These are phyloP conservation scores for Vipera ursinii DNA, from an alignment of 2,797 vertebrate species.

Conservation along the genomic window DNA sequence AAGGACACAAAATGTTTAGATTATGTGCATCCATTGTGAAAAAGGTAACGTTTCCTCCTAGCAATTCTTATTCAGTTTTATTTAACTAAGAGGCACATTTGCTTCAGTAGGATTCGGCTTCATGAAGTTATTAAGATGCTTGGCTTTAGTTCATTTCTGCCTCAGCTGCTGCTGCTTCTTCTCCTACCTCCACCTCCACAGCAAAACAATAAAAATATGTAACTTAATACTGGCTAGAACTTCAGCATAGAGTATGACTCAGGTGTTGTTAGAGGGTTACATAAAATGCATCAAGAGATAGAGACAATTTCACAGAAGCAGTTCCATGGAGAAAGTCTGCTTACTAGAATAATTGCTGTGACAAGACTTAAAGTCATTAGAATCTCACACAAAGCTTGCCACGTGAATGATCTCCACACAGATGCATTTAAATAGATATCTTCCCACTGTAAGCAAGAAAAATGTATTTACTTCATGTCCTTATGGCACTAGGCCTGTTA, in stretches of 20 bases:
- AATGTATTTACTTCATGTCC: background rate
- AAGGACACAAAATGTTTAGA: background rate
- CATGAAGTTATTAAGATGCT: background rate
- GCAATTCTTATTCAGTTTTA: background rate
- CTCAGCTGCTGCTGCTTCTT: slow-evolving; percentile 14
- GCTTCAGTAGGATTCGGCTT: background rate
- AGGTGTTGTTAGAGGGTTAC: background rate
- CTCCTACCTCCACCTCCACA: slow-evolving; percentile 9
- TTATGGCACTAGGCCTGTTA: background rate
- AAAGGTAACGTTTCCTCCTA: background rate
- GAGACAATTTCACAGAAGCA: background rate
- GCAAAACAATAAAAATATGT: slow-evolving; percentile 31
- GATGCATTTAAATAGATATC: background rate
- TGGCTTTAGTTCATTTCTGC: slow-evolving; percentile 5
- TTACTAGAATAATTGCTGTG: background rate
- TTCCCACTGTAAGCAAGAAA: background rate
- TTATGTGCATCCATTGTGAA: background rate
- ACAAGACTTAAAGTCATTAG: background rate
- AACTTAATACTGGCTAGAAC: slow-evolving; percentile 32
- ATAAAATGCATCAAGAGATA: background rate
- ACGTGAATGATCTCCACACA: background rate
- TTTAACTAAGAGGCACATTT: background rate
- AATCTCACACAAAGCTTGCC: background rate
- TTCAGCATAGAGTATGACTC: slow-evolving; percentile 15
- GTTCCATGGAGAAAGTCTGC: background rate